Base-by-base conservation (phyloP, 2,888 invertebrate genomes). In the Chouioia cunea region DNA sequence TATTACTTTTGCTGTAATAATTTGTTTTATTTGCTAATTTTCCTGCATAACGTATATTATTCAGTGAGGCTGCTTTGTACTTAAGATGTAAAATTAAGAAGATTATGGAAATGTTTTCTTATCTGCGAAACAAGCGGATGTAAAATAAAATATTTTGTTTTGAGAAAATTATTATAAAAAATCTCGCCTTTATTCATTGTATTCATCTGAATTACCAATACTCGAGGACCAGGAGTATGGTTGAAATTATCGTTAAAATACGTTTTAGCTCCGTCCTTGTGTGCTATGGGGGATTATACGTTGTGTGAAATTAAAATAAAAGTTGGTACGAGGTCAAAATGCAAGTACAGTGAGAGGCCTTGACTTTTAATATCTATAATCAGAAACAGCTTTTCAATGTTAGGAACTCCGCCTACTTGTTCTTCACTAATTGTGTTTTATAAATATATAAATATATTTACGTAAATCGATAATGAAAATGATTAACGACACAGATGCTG, bases 181-280 rank as follows among this genome's bases (percentile, higher is more conserved):
- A 16, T 67, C 44, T 63, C 68, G 56, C 14, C 68, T 71, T 27
- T 54, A 64, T 60, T 70, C 72, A 73, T 62, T 72, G 56, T 57
- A 36, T 59, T 53, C 62, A 67, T 23, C 48, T 65, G 54, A 50
- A 23, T 69, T 59, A 52, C 47, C 27, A 63, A n/a, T 46, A 15
- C 56, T 44, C 57, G 27, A 72, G 56, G 65, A 65, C 66, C 70
- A 68, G 66, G 43, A 60, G 56, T 69, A 64, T 85, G 60, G 60
- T 64, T 56, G 62, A 63, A 84, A 64, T 78, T 75, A 70, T 77
- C 77, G 77, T 75, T 80, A 64, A 65, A 66, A 56, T 77, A 77
- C 77, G 81, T 81, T 80, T 81, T 81, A 81, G 81, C 79, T 84
- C 83, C 83, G 84, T 84, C 83, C 79, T 79, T 78, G 77, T 78